phyloP scores from a whole-genome alignment of 2,113 vertebrate species.

The Ceyx margarethae region DNA sequence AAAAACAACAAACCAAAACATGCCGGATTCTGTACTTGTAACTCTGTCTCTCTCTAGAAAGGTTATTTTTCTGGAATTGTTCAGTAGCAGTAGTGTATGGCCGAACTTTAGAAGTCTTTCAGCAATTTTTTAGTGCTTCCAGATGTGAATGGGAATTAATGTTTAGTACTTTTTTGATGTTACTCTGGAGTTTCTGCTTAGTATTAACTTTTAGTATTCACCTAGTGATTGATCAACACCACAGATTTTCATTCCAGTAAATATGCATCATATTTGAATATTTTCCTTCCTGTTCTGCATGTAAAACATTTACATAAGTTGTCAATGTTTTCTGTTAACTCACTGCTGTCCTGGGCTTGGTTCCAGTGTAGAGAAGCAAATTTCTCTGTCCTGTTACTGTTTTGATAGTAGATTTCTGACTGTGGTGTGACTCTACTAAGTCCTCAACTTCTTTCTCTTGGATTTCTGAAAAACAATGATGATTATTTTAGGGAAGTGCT shows the following conservation, averaged over 20 bases:
- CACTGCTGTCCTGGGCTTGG: not conserved
- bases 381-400: not conserved
- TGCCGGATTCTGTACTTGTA: not conserved
- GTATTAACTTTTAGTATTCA: not conserved
- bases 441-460: not conserved
- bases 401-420: not conserved
- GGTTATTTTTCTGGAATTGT: not conserved
- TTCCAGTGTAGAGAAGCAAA: not conserved
- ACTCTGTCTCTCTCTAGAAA: not conserved
- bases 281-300: not conserved
- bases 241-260: not conserved
- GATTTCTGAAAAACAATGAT: conserved; percentile 37
- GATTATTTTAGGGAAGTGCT: conserved; percentile 31
- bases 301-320: not conserved
- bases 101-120: not conserved
- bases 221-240: not conserved
- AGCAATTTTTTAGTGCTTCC: not conserved
- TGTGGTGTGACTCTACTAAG: not conserved
- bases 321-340: not conserved
- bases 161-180: not conserved
- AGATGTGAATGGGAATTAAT: not conserved
- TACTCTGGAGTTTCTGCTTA: not conserved
- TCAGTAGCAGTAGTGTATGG: not conserved
- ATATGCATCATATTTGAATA: not conserved
- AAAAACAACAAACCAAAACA: too few species aligned